Base-by-base conservation (phyloP, 2,888 invertebrate species). In the Heliconius charithonia region DNA sequence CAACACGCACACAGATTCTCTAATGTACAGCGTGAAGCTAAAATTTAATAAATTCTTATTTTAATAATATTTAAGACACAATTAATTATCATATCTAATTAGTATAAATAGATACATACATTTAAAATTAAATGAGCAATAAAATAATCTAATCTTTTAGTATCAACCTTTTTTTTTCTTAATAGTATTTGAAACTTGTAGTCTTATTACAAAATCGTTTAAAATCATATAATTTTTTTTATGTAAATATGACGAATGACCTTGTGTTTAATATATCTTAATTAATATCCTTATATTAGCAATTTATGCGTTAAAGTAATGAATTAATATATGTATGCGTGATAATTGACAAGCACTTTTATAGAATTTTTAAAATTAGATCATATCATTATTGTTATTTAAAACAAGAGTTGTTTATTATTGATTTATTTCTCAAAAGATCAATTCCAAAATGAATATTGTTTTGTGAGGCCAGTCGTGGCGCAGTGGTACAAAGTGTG, bases 241-340 rank as follows among this genome's bases (percentile, higher is more conserved):
- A 72, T 56, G 56, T 72, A n/a, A 72, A 56, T 56, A 72, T 10
- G n/a, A n/a, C 29, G 59, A 72, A 37, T 16, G 56, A 32, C 72
- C 72, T 72, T 59, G 72, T 59, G 70, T 32, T 51, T 72, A 72
- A 25, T 29, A 13, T 77, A 74, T 78, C 78, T 69, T 67, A 37
- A 73, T 65, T 65, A 72, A 72, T 32, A 59, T 72, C 32, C n/a
- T 37, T 37, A 51, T 51, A 51, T 51, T 51, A 59, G 59, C 72
- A 72, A 72, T 72, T 59, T 72, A 72, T 59, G 32, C 29, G 13
- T 69, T 29, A 56, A 16, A 72, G n/a, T 72, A 72, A 72, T 59
- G 16, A 37, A 32, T 16, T 72, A 59, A 59, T 59, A 41, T 69
- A 72, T 72, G 59, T 72, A 72, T 25, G 56, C 37, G 22, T 37